Percentiles rank a stretch among this genome's conserved stretches.
These are phyloP conservation scores for Heliangelus exortis DNA, from an alignment of 2,797 vertebrate genomes.

Conservation along the genomic window DNA sequence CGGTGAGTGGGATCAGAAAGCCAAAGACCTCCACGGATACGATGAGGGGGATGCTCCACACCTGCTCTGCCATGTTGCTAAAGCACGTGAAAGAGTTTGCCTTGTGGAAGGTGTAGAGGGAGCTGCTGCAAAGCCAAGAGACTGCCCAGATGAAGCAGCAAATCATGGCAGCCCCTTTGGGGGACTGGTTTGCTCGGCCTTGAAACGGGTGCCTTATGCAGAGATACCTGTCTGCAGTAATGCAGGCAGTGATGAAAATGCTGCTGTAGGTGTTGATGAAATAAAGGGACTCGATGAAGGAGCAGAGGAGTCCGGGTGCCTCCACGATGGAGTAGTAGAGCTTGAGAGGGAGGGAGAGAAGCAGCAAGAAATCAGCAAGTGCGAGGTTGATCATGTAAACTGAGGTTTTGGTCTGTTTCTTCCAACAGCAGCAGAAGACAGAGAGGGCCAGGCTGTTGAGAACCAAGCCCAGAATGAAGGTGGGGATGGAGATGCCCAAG, in stretches of 20 bases:
- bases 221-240: constrained; percentile 88
- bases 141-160: constrained; percentile 83
- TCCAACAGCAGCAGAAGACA: constrained; percentile 82
- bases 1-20: constrained; percentile 82
- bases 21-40: constrained; percentile 84
- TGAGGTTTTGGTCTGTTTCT: constrained; percentile 83
- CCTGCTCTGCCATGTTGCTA: constrained; percentile 76
- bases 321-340: constrained; percentile 68
- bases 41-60: constrained; percentile 81
- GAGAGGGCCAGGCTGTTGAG: constrained; percentile 83
- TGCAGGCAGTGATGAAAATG: constrained; percentile 89
- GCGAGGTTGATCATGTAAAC: constrained; percentile 92
- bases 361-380: constrained; percentile 85
- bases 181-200: constrained; percentile 82
- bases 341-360: constrained; percentile 88
- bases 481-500: constrained; percentile 84
- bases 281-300: constrained; percentile 84
- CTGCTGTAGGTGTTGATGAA: constrained; percentile 90
- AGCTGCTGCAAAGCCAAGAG: constrained; percentile 73
- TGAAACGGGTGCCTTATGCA: constrained; percentile 84
- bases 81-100: constrained; percentile 77
- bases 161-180: constrained; percentile 63
- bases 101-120: constrained; percentile 73
- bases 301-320: constrained; percentile 66
- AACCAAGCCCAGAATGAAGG: constrained; percentile 81